Evolutionary conservation across 35 echinoderm and acorn worm species (phyloP), one percentile per base, ranked within the genome.

Genomic region (Nesometra sesokonis): DNA sequence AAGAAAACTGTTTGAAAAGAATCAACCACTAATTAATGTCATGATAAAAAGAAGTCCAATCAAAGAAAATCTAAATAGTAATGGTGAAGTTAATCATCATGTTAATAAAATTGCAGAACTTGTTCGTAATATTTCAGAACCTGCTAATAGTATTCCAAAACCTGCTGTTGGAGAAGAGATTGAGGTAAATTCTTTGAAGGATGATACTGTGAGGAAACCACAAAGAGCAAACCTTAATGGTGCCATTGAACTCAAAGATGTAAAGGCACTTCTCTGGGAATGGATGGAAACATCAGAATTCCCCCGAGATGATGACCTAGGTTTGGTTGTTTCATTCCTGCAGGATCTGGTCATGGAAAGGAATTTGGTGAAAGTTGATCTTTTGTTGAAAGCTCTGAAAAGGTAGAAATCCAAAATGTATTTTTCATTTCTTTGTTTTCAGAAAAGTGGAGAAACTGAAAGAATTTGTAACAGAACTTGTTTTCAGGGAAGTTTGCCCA

Each of bases 321-420:
- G 86, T 4, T 77, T 88, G 27, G 87, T 99, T 0, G 85, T 94
- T 4, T 87, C 90, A 80, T 99, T 94, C 46, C 79, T 99, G 46
- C 84, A 89, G 32, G 89, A 94, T 46, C 90, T 99, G 32, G 91
- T 99, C 57, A 80, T 94, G 57, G 96, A 99, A 79, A 99, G 85
- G 85, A 99, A 99, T 80, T 39, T 99, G 13, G 92, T 94, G 36
- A 99, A 94, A 93, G 93, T 94, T 17, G 77, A 94, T 52, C 82
- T 88, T 29, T 87, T 99, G 17, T 76, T 94, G 32, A 87, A 87
- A 77, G 90, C 77, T 30, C 47, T 99, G 17, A 90, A 79, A 77
- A 99, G 96, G 96, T 99, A 90, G 88, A 83, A 21, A 85, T n/a
- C n/a, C n/a, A n/a, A n/a, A n/a, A n/a, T n/a, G n/a, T n/a, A n/a